phyloP scores from a whole-genome alignment of 2,888 invertebrate species.

The Dermolepida albohirtum region DNA sequence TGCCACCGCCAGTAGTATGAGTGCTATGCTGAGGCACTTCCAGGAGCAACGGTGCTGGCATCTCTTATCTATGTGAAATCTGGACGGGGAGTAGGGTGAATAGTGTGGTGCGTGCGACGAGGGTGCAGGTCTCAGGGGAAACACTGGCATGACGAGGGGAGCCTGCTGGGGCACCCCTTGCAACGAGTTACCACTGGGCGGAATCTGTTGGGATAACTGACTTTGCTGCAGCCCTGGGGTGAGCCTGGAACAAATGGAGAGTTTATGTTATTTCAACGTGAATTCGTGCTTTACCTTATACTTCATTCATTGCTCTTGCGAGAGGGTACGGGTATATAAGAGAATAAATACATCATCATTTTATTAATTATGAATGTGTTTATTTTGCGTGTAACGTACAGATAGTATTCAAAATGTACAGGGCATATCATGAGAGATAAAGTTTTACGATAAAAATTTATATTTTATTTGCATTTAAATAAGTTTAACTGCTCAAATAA shows the following conservation, averaged over 20 bases:
- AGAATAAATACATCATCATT: too few relatives aligned
- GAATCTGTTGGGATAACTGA: constrained; percentile 70
- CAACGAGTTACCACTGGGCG: constrained; percentile 74
- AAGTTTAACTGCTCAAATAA: neutral
- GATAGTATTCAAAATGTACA: too few relatives aligned
- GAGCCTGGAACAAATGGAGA: constrained; percentile 64
- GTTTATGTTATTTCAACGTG: constrained; percentile 21
- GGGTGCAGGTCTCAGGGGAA: constrained; percentile 78
- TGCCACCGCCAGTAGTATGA: constrained; percentile 90
- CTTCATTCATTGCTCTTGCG: too few relatives aligned
- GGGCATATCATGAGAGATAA: too few relatives aligned
- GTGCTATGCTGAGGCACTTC: constrained; percentile 95
- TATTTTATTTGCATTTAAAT: neutral
- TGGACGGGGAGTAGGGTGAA: constrained; percentile 90
- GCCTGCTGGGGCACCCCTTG: constrained; percentile 74
- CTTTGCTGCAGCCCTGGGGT: constrained; percentile 67
- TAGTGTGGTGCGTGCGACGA: constrained; percentile 80
- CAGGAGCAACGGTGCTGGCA: constrained; percentile 95
- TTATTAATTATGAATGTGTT: too few relatives aligned
- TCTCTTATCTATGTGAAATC: constrained; percentile 94
- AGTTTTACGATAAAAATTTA: too few relatives aligned
- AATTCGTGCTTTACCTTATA: constrained; percentile 9
- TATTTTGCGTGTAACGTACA: too few relatives aligned
- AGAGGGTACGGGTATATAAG: too few relatives aligned
- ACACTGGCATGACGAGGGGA: constrained; percentile 89